Percentiles rank a stretch among this genome's conserved stretches.
Conservation (phyloP, 2,888 invertebrate genomes). For the Philopedon plagiatum region DNA sequence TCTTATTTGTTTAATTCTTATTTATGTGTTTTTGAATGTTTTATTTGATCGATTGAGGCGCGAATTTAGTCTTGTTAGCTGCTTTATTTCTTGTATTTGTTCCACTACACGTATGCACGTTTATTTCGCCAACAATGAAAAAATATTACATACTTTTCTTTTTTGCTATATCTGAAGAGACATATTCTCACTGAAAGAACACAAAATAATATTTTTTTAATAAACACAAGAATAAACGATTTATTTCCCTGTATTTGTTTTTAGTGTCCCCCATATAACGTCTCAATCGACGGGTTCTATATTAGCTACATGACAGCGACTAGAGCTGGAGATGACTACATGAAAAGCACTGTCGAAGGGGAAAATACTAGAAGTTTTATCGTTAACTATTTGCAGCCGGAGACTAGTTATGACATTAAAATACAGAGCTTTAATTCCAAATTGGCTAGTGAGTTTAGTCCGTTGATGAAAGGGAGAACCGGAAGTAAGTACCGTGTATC, state of each 20-base stretch:
- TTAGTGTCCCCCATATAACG: conserved; percentile 60
- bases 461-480: conserved; percentile 80
- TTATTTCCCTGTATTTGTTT: conserved; percentile 43
- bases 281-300: conserved; percentile 88
- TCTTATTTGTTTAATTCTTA: no score
- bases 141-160: no score
- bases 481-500: conserved; percentile 69
- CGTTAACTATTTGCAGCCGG: conserved; percentile 83
- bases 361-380: conserved; percentile 79
- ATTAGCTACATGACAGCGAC: conserved; percentile 90
- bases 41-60: no score
- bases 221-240: not conserved
- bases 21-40: no score
- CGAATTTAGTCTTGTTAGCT: no score
- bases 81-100: no score
- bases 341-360: conserved; percentile 85
- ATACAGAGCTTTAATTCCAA: conserved; percentile 90
- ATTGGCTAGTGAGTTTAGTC: conserved; percentile 89
- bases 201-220: no score
- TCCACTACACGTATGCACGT: no score
- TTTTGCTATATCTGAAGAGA: no score
- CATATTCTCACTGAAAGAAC: no score
- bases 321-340: conserved; percentile 87
- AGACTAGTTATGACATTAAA: conserved; percentile 91
- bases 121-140: no score